Base-by-base conservation (phyloP, 1,140 invertebrate species). In the Mercenaria mercenaria region DNA sequence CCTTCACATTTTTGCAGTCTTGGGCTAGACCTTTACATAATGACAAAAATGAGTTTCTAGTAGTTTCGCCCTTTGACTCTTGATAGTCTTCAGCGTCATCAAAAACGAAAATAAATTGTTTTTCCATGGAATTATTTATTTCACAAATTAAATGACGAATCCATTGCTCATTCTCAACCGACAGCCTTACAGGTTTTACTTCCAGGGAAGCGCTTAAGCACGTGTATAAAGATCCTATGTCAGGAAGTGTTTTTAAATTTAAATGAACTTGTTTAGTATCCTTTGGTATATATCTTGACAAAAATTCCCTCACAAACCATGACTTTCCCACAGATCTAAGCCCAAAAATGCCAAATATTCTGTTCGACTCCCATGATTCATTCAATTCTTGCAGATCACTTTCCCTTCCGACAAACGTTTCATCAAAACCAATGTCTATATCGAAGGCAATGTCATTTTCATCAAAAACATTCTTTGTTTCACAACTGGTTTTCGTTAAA, bases 301-400 rank as follows among this genome's bases (percentile, higher is more conserved):
- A 34, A 72, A 86, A 86, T 47, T 86, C 50, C 20, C 41, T 79
- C 10, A 87, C 89, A 8, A 82, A n/a, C 29, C 83, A 61, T 3
- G 89, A 90, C 37, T 85, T 90, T 3, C 89, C 89, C 32, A 90
- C 77, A 50, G 81, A 86, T 79, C 76, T 43, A 26, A 86, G 43
- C 34, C 82, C 89, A 87, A 79, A 90, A 15, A 90, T 72, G 1
- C 76, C 89, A 80, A 90, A 86, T 74, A 86, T 74, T 69, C 79
- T 90, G n/a, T 79, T 23, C 37, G 8, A 67, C 20, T 37, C 50
- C 80, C 79, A 84, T 23, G 47, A 10, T 13, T 39, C 37, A 32
- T 88, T 39, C 34, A 83, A 52, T 3, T 50, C 43, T 15, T 52
- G 1, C 8, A 90, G 20, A 29, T 90, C 76, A 37, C 34, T 37